Evolutionary conservation across 1,140 invertebrate species (phyloP).

Genomic region (Hyles euphorbiae): DNA sequence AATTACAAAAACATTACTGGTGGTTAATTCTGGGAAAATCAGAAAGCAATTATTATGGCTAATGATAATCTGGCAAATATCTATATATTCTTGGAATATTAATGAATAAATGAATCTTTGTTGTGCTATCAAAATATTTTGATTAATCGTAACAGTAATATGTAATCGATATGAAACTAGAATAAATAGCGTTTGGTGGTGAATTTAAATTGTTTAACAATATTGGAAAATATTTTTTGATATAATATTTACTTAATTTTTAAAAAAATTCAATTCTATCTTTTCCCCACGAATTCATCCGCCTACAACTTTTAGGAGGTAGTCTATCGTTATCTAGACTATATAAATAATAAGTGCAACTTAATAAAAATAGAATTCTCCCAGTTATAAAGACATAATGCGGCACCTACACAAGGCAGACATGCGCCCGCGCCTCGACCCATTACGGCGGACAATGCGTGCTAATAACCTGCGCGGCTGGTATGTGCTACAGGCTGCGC

Average conservation of each 20-base stretch:
- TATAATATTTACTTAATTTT: no score
- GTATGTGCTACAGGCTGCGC: conserved; percentile 30
- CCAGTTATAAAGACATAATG: neutral
- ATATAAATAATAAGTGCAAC: neutral
- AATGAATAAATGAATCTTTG: neutral
- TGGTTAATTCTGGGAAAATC: neutral
- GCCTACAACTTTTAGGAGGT: no score
- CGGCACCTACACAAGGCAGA: conserved; percentile 7
- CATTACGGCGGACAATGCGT: conserved; percentile 61
- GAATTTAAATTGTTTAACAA: no score
- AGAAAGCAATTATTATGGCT: neutral
- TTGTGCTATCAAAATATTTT: no score
- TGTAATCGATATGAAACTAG: no score
- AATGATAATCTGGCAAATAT: neutral
- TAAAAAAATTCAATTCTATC: no score
- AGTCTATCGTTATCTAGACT: no score
- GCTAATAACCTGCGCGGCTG: conserved; percentile 51
- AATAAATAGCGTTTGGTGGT: no score
- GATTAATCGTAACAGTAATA: no score
- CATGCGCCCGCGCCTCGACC: conserved; percentile 36
- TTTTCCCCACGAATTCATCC: no score
- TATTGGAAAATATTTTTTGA: no score
- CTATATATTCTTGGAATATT: neutral
- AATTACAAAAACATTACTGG: no score
- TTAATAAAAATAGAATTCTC: neutral